A percentile compares a stretch with the other conserved stretches of the same genome.
Conservation (phyloP, 1,140 invertebrate species). For the Diorhabda carinulata region DNA sequence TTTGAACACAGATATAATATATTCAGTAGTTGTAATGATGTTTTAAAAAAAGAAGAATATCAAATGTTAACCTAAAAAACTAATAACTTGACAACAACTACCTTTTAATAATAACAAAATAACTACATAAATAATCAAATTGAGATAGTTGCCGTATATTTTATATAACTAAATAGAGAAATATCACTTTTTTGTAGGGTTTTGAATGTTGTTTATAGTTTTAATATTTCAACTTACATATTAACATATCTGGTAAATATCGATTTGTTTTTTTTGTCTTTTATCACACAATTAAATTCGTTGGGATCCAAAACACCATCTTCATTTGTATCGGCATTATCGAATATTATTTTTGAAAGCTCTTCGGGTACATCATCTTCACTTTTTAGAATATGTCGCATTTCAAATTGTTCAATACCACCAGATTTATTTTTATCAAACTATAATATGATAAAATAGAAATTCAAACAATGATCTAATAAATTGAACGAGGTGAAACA, state of each 20-base stretch:
- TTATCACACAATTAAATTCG: conserved; percentile 76
- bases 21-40: not conserved
- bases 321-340: conserved; percentile 58
- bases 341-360: conserved; percentile 21
- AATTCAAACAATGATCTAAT: no score
- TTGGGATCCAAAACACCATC: conserved; percentile 69
- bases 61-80: no score
- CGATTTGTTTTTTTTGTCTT: conserved; percentile 57
- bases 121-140: no score
- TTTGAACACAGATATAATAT: not conserved
- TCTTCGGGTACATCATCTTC: conserved; percentile 20
- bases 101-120: no score
- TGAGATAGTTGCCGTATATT: no score
- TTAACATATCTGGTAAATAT: conserved; percentile 45
- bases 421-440: conserved; percentile 23
- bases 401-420: conserved; percentile 23
- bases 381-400: conserved; percentile 16
- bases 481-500: no score
- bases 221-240: conserved; percentile 13
- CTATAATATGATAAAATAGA: conserved; percentile 11
- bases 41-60: no score
- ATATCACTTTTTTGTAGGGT: no score
- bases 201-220: no score
- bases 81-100: no score
- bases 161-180: no score